A percentile compares a stretch with the other conserved stretches of the same genome.
These are phyloP conservation scores for Bufo bufo DNA, from an alignment of 2,113 vertebrate genomes.

Conservation along the genomic window DNA sequence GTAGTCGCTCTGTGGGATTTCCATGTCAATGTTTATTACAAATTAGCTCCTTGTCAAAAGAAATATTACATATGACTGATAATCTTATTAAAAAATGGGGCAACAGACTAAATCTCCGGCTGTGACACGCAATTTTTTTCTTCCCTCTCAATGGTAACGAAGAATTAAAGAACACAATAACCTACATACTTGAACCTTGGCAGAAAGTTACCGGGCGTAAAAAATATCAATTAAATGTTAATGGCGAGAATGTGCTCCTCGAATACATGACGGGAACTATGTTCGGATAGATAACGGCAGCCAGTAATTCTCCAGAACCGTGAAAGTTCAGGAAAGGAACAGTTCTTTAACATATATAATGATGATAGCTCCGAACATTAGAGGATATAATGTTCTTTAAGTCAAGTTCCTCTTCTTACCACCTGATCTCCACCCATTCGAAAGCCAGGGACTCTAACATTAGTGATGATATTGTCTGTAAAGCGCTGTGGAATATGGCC, in stretches of 20 bases:
- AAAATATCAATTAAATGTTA: slow-evolving; percentile 39
- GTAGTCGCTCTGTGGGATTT: slow-evolving; percentile 59
- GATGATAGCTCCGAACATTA: neutral
- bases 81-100: slow-evolving; percentile 57
- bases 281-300: neutral
- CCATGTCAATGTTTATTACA: slow-evolving; percentile 57
- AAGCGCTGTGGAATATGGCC: too few relatives aligned
- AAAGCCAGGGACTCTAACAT: too few relatives aligned
- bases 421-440: neutral
- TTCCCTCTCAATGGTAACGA: slow-evolving; percentile 47
- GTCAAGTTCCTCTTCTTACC: neutral
- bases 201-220: slow-evolving; percentile 25
- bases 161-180: slow-evolving; percentile 50
- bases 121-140: slow-evolving; percentile 47
- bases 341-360: neutral
- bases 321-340: neutral
- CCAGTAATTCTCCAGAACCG: neutral
- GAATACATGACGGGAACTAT: neutral
- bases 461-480: too few relatives aligned
- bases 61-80: slow-evolving; percentile 57
- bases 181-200: slow-evolving; percentile 35
- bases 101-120: slow-evolving; percentile 57
- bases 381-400: neutral
- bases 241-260: neutral
- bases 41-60: slow-evolving; percentile 59